These are phyloP conservation scores for Onychostoma macrolepis DNA, from an alignment of 2,113 vertebrate genomes.

Conservation along the genomic window DNA sequence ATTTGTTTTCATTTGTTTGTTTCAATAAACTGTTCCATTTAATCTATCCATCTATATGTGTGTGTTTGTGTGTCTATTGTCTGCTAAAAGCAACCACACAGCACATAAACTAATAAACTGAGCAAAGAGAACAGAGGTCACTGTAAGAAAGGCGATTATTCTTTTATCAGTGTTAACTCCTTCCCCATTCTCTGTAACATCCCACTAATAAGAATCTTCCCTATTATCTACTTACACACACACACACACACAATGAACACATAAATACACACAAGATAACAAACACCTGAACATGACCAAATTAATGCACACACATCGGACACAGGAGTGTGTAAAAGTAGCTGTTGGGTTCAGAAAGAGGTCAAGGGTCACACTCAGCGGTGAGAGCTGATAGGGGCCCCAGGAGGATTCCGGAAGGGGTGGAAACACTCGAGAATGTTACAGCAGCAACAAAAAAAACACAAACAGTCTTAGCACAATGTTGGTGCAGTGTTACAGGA, in stretches of 20 bases:
- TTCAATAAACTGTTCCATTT: no score
- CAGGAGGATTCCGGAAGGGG: slow-evolving; percentile 13
- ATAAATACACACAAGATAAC: neutral
- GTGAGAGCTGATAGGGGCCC: slow-evolving; percentile 2
- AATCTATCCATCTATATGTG: no score
- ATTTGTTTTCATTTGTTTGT: no score
- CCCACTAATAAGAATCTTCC: slow-evolving; percentile 4
- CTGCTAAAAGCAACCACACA: neutral
- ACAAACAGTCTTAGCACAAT: neutral
- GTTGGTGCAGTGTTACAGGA: neutral
- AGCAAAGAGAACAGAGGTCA: slow-evolving; percentile 17
- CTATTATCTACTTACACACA: neutral
- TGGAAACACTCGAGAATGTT: slow-evolving; percentile 11
- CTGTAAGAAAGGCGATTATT: neutral
- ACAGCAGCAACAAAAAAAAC: slow-evolving; percentile 11
- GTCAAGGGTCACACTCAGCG: slow-evolving; percentile 11
- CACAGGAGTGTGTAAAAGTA: neutral
- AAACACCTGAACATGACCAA: neutral
- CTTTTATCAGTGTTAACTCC: neutral
- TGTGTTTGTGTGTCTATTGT: neutral
- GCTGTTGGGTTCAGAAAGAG: neutral
- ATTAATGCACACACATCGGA: neutral
- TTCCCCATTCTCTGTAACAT: neutral
- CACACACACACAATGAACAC: neutral
- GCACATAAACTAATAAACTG: neutral